Evolutionary conservation across 1,140 invertebrate genomes (phyloP).

Genomic region (Batillaria attramentaria): DNA sequence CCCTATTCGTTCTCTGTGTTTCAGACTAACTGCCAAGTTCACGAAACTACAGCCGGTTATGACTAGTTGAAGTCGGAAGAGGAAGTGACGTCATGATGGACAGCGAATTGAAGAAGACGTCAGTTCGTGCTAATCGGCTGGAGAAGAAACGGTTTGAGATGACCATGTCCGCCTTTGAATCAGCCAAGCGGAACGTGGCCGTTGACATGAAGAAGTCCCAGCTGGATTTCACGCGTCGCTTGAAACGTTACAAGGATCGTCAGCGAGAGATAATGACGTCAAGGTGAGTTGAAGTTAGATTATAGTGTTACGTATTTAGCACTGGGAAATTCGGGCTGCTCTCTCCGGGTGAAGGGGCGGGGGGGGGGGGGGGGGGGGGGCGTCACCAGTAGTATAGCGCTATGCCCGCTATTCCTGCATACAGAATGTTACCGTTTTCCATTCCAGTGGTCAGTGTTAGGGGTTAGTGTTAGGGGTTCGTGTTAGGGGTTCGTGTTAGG

Average conservation of each 20-base stretch:
- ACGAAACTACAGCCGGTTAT: not conserved
- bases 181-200: constrained; percentile 24
- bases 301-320: too few relatives aligned
- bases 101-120: constrained; percentile 26
- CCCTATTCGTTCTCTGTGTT: not conserved
- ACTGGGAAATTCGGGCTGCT: too few relatives aligned
- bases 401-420: too few relatives aligned
- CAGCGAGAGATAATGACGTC: constrained; percentile 18
- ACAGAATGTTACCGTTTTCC: too few relatives aligned
- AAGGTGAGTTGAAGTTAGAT: not conserved
- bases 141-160: constrained; percentile 28
- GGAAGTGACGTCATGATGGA: constrained; percentile 9
- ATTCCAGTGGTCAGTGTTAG: too few relatives aligned
- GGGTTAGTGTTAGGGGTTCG: too few relatives aligned
- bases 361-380: too few relatives aligned
- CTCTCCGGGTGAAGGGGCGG: too few relatives aligned
- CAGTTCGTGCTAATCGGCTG: constrained; percentile 7
- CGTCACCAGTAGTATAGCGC: too few relatives aligned
- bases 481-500: too few relatives aligned
- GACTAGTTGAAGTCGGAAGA: not conserved
- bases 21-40: not conserved
- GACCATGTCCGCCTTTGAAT: constrained; percentile 15
- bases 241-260: constrained; percentile 31
- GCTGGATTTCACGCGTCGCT: constrained; percentile 23
- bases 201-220: constrained; percentile 35